These are phyloP conservation scores for Anarrhichthys ocellatus DNA, from an alignment of 2,113 vertebrate species.

Conservation along the genomic window DNA sequence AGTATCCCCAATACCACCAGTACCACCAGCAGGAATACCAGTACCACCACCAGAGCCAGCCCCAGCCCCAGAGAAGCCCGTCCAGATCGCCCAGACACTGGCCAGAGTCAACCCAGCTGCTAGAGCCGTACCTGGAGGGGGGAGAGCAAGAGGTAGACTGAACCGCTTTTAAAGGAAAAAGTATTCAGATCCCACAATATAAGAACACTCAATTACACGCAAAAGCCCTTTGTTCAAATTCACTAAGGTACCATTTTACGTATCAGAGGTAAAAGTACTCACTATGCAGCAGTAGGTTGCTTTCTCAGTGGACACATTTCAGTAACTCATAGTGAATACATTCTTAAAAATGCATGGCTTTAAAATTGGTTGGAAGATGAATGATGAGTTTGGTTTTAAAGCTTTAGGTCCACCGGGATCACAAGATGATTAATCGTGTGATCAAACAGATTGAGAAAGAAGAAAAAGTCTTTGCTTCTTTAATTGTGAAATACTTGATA, in stretches of 20 bases:
- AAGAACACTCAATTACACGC: not conserved
- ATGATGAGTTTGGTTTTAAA: not conserved
- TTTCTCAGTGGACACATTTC: not conserved
- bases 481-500: not conserved
- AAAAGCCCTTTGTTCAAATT: not conserved
- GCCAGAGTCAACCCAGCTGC: conserved; percentile 64
- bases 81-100: conserved; percentile 71
- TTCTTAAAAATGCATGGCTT: not conserved
- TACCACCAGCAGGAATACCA: conserved; percentile 65
- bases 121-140: conserved; percentile 82
- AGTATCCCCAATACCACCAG: conserved; percentile 67
- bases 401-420: not conserved
- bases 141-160: conserved; percentile 81
- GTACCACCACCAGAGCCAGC: conserved; percentile 62
- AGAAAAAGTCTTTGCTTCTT: not conserved
- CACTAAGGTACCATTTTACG: not conserved
- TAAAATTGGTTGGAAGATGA: not conserved
- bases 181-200: not conserved
- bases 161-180: not conserved
- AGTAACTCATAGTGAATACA: not conserved
- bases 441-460: not conserved
- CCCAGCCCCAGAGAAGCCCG: conserved; percentile 66
- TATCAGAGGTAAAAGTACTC: not conserved
- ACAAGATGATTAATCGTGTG: not conserved
- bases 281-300: not conserved